Evolutionary conservation across 1,140 invertebrate genomes (phyloP).

Genomic region (Ceratitis capitata): DNA sequence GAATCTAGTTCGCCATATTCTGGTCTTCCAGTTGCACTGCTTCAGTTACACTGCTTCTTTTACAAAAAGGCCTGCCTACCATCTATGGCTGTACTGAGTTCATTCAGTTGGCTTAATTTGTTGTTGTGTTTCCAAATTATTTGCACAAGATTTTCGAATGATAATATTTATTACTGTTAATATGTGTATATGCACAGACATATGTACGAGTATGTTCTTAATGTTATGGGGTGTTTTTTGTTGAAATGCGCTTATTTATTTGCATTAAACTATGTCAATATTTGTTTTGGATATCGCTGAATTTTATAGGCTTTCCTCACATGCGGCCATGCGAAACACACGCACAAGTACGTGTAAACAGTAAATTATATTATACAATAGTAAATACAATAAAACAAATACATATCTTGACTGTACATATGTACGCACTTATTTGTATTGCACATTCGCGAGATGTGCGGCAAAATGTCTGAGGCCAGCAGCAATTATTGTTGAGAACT

Average conservation of each 20-base stretch:
- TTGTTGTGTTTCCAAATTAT: neutral
- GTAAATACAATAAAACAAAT: too few species aligned
- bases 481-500: too few species aligned
- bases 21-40: too few species aligned
- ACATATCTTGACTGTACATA: neutral
- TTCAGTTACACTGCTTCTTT: too few species aligned
- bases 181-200: neutral
- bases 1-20: too few species aligned
- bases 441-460: too few species aligned
- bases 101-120: neutral
- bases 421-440: neutral
- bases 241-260: neutral
- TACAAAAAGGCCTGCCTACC: too few species aligned
- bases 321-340: neutral
- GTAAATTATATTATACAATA: neutral
- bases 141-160: neutral
- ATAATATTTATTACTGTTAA: too few species aligned
- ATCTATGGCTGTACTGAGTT: neutral
- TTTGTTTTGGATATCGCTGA: neutral
- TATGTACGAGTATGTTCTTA: neutral
- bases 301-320: neutral
- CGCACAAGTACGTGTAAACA: neutral
- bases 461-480: too few species aligned
- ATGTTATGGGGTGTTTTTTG: neutral
- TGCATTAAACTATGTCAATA: neutral